Conservation (phyloP, 2,888 invertebrate species). For the Seira ritae region DNA sequence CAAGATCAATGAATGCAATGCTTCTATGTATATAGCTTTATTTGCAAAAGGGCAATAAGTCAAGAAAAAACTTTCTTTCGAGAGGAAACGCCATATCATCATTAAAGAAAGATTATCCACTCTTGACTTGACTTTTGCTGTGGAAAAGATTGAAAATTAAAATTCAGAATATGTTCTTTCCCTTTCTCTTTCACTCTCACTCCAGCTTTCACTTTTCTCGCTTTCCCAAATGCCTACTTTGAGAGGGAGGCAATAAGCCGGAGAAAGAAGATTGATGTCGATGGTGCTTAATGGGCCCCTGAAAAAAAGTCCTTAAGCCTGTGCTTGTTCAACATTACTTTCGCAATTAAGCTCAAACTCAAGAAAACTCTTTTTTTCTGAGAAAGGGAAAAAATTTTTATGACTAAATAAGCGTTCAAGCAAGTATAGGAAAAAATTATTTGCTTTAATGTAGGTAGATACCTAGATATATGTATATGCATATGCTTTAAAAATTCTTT, state of each 20-base stretch:
- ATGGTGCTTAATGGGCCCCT: constrained; percentile 58
- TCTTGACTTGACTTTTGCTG: too few relatives aligned
- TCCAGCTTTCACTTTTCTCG: not conserved
- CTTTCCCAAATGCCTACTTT: too few relatives aligned
- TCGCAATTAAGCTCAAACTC: constrained; percentile 42
- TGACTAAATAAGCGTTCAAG: not conserved
- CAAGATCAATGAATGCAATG: too few relatives aligned
- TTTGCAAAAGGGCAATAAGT: too few relatives aligned
- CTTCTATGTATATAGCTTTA: too few relatives aligned
- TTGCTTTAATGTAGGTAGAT: not conserved
- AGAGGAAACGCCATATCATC: constrained; percentile 1
- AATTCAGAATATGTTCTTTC: not conserved
- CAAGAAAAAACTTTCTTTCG: not conserved
- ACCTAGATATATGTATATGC: too few relatives aligned
- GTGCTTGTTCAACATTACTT: constrained; percentile 53
- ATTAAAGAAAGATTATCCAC: constrained; percentile 4
- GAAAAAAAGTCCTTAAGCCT: constrained; percentile 52
- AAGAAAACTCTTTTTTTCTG: constrained; percentile 6
- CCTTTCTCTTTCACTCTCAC: not conserved
- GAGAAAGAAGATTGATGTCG: constrained; percentile 61
- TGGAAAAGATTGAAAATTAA: constrained; percentile 10
- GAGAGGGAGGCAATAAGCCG: constrained; percentile 38
- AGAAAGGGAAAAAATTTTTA: constrained; percentile 12
- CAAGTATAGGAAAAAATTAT: not conserved
- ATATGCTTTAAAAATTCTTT: too few relatives aligned